These are phyloP conservation scores for Pseudorasbora parva DNA, from an alignment of 2,113 vertebrate species.

Conservation along the genomic window DNA sequence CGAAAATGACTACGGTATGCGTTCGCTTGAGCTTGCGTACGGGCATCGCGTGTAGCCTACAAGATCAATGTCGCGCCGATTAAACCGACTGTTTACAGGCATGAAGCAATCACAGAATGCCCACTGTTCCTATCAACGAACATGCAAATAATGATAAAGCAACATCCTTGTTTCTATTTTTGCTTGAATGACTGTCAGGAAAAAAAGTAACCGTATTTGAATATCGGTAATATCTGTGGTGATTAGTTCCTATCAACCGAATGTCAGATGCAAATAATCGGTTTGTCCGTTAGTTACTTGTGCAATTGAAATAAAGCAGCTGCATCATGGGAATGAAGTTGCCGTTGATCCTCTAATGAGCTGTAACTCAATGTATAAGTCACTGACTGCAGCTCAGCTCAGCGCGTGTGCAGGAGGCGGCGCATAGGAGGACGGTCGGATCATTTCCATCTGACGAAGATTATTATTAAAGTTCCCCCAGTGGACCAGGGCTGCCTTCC, in stretches of 20 bases:
- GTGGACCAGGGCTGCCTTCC: constrained; percentile 2
- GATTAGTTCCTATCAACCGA: too few species aligned
- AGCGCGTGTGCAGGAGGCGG: constrained; percentile 20
- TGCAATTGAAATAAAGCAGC: not conserved
- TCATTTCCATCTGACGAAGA: constrained; percentile 11
- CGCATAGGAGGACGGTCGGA: not conserved
- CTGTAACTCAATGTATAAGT: not conserved
- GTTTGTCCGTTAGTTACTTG: not conserved
- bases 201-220: not conserved
- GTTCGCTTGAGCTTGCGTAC: too few species aligned
- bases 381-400: constrained; percentile 25
- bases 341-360: constrained; percentile 27
- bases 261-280: constrained; percentile 30
- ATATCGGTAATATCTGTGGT: not conserved
- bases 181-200: not conserved
- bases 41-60: not conserved
- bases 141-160: not conserved
- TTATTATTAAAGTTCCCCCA: constrained; percentile 30
- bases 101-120: not conserved
- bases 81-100: not conserved
- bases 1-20: not conserved
- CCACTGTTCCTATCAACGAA: not conserved
- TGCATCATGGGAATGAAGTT: not conserved
- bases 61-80: not conserved
- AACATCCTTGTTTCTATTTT: constrained; percentile 7